These are phyloP conservation scores for Myioborus miniatus DNA, from an alignment of 2,797 vertebrate genomes.

Conservation along the genomic window DNA sequence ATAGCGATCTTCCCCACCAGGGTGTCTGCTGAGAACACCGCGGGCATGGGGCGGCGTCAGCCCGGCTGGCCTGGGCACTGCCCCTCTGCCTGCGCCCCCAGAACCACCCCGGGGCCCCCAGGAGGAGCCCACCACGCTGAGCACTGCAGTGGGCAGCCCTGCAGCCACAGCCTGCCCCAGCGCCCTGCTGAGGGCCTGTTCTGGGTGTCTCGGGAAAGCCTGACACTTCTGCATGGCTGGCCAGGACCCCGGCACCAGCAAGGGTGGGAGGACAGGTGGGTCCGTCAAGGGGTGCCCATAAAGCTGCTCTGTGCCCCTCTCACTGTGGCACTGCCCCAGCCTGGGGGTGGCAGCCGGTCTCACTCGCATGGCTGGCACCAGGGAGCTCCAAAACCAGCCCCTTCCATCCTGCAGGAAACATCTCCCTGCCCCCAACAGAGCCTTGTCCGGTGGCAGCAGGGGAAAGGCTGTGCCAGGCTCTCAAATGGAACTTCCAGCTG, in stretches of 20 bases:
- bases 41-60: not conserved
- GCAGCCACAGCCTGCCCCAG: fast-evolving
- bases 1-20: slow-evolving; percentile 88
- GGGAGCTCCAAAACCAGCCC: not conserved
- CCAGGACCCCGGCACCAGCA: not conserved
- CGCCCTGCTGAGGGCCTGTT: not conserved
- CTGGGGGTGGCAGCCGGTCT: fast-evolving
- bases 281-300: not conserved
- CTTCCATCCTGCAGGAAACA: not conserved
- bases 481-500: not conserved
- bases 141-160: not conserved
- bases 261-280: fast-evolving
- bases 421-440: fast-evolving
- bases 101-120: not conserved
- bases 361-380: fast-evolving
- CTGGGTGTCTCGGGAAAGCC: fast-evolving
- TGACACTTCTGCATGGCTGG: not conserved
- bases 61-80: not conserved
- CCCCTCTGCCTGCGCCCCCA: not conserved
- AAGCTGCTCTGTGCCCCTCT: not conserved
- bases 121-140: not conserved
- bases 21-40: slow-evolving; percentile 77
- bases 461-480: not conserved
- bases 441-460: fast-evolving
- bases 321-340: not conserved